A percentile compares a stretch with the other conserved stretches of the same genome.
phyloP scores from a whole-genome alignment of 2,888 invertebrate species.

The Apodemia zela region DNA sequence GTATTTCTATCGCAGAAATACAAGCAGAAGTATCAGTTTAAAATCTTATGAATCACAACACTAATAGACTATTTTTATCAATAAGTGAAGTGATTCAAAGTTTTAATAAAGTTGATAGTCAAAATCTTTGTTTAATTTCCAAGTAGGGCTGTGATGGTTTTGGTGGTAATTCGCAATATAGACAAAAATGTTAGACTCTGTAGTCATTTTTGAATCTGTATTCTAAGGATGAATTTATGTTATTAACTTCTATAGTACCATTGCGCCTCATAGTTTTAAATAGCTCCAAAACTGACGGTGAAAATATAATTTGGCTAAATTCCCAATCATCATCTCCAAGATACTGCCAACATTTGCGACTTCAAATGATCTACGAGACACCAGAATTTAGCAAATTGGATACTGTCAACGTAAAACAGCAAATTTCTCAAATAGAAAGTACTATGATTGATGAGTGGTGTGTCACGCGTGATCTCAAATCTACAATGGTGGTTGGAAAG shows the following conservation, averaged over 20 bases:
- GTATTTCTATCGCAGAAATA: too few species aligned
- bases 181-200: conserved; percentile 25
- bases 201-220: too few species aligned
- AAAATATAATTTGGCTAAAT: conserved; percentile 20
- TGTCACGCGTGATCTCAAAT: conserved; percentile 17
- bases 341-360: conserved; percentile 25
- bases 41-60: too few species aligned
- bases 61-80: too few species aligned
- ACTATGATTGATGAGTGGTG: not conserved
- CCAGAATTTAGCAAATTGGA: conserved; percentile 9
- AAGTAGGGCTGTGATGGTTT: conserved; percentile 29
- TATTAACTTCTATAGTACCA: conserved; percentile 18
- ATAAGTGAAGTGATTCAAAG: not conserved
- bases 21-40: too few species aligned
- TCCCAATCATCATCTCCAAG: conserved; percentile 28
- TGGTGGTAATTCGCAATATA: conserved; percentile 25
- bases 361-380: conserved; percentile 25
- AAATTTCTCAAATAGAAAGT: not conserved
- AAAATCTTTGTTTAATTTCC: conserved; percentile 20
- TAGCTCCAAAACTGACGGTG: too few species aligned
- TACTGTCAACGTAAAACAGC: not conserved
- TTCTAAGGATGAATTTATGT: conserved; percentile 24
- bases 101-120: too few species aligned
- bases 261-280: too few species aligned
- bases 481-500: conserved; percentile 32